Evolutionary conservation across 2,113 vertebrate species (phyloP), one percentile per base, ranked within the genome.

Genomic region (Syngnathoides biaculeatus): DNA sequence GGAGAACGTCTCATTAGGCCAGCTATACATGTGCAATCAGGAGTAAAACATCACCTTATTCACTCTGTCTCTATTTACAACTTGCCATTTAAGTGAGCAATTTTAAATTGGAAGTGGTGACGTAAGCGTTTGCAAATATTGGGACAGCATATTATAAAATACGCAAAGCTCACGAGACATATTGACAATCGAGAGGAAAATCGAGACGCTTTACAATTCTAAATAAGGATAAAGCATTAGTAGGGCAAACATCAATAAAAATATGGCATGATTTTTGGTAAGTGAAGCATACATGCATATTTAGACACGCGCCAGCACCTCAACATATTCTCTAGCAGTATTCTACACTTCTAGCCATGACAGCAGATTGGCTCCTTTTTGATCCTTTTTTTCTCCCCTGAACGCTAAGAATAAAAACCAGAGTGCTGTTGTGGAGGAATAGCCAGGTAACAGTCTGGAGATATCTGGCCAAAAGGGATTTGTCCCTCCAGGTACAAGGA

Each of bases 391-490:
- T 72, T 80, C 57, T 81, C 84, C 87, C 85, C 73, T 74, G 74
- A 88, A 75, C 78, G 78, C 86, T 90, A 83, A 86, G 79, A 92
- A 89, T 90, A 88, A 87, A 91, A 89, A 92, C 88, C 90, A 89
- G 88, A 84, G 84, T 76, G 70, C 81, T 73, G 78, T 83, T 87
- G 87, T 88, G 89, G 83, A 89, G 85, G 84, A 90, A 91, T 89
- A 90, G 82, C 81, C 89, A 89, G 88, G 87, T 88, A 92, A 88
- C 89, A 87, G 89, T 89, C 90, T 92, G 92, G 85, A 91, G 90
- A 92, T 92, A 92, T 94, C 91, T 93, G 89, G 91, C 94, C 95
- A 94, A 91, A 94, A 94, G 93, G 94, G 93, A 95, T 96, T 98
- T 96, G 95, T 96, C 89, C 92, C 91, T 95, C 94, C 90, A 92